phyloP scores from a whole-genome alignment of 2,888 invertebrate species.

The Microplitis manilae region DNA sequence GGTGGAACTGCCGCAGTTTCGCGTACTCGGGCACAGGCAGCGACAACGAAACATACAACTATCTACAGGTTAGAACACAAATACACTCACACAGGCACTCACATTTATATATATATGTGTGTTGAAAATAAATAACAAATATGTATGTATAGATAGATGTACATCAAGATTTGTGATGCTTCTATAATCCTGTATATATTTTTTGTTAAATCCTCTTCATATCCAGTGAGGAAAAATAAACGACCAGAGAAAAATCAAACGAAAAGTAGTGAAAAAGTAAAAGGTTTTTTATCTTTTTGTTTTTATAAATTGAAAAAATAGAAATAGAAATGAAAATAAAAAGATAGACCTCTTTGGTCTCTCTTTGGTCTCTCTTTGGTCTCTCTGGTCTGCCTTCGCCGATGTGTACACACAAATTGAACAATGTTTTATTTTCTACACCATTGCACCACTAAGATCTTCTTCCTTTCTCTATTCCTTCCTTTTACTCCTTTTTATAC shows the following conservation, averaged over 20 bases:
- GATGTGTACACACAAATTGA: constrained; percentile 42
- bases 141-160: not conserved
- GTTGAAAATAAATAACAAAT: too few relatives aligned
- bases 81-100: constrained; percentile 32
- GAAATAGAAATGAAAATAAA: constrained; percentile 49
- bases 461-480: constrained; percentile 18
- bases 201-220: constrained; percentile 8
- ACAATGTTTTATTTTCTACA: constrained; percentile 47
- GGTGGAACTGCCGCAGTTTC: constrained; percentile 97
- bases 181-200: not conserved
- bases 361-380: constrained; percentile 54
- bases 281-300: not conserved
- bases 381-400: constrained; percentile 41
- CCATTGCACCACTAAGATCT: constrained; percentile 46
- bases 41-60: constrained; percentile 94
- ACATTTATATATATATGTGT: too few relatives aligned
- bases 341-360: constrained; percentile 61
- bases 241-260: constrained; percentile 38
- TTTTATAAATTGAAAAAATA: constrained; percentile 32
- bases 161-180: constrained; percentile 24
- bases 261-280: constrained; percentile 31
- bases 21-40: constrained; percentile 96
- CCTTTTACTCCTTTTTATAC: constrained; percentile 19
- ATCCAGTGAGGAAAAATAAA: constrained; percentile 38
- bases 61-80: constrained; percentile 86